Base-by-base conservation (phyloP, 2,113 vertebrate genomes). In the Lophotis ruficrista region DNA sequence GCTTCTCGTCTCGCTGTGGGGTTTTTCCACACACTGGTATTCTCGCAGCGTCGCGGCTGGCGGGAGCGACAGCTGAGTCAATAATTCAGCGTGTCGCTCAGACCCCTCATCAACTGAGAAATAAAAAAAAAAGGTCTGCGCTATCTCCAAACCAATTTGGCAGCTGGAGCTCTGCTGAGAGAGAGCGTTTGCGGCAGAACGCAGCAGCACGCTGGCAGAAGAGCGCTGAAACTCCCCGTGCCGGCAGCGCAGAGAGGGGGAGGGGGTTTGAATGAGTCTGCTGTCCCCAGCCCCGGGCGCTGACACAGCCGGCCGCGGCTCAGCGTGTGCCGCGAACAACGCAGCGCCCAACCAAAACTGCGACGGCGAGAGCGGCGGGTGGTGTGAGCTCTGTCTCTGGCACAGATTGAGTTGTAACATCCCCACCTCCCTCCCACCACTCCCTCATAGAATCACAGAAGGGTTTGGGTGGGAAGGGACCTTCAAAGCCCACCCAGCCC, bases 251-350 rank as follows among this genome's bases (percentile, higher is more conserved):
- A 43, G 85, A 83, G 95, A 86, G 43, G 41, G 86, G 58, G 88
- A 95, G 84, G 92, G 93, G 97, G 89, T 95, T 72, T 64, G 90
- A 94, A 83, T 77, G 71, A 71, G 64, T 13, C 41, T 57, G 75
- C 88, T 69, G 60, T 80, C 41, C 91, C 76, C 45, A 64, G 54
- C 85, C 76, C 83, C 93, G 83, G n/a, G 78, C 93, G 84, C 58
- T 71, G 88, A 93, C 96, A 96, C 87, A 94, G 93, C 97, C 97
- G 98, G 97, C 96, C 95, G 30, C 12, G 89, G 94, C 97, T 85
- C 95, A 96, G 95, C 16, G 28, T 83, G 96, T 64, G 53, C 96
- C 50, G 60, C 92, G 69, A 95, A 96, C 4, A 60, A 10, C 22
- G 5, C 65, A 18, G 56, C 56, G 57, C 68, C 83, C 85, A 64